These are phyloP conservation scores for Pantherophis vulpinus DNA, from an alignment of 2,797 vertebrate species.

Conservation along the genomic window DNA sequence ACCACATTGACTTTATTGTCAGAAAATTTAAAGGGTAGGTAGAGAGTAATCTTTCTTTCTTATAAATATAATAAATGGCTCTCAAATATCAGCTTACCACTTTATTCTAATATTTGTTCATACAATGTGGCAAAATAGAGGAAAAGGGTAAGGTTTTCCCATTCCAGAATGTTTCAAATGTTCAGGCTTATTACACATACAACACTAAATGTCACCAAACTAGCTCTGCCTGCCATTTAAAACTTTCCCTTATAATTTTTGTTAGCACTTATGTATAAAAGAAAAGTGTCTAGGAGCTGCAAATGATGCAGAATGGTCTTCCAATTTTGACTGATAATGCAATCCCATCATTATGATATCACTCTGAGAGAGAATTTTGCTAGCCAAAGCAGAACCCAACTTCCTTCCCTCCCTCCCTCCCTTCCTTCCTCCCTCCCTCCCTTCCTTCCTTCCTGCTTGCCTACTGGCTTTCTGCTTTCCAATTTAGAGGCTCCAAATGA, in stretches of 20 bases:
- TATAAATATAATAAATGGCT: neutral
- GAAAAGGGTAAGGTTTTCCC: neutral
- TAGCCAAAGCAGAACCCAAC: neutral
- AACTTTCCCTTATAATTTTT: neutral
- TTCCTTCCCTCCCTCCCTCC: too few relatives aligned
- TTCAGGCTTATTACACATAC: neutral
- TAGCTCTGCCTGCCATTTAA: neutral
- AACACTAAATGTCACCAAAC: neutral
- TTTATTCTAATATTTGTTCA: neutral
- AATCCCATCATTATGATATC: neutral
- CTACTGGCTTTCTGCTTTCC: neutral
- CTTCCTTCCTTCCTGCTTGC: fast-evolving
- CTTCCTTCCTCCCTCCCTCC: too few relatives aligned
- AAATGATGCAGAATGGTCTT: neutral
- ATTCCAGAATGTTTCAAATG: neutral
- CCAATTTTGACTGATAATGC: neutral
- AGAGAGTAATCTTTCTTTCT: neutral
- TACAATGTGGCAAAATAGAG: neutral
- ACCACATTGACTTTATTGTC: neutral
- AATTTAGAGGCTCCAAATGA: neutral
- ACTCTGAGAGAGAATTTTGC: neutral
- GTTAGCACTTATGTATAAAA: neutral
- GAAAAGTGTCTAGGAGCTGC: neutral
- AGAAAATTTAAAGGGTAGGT: neutral
- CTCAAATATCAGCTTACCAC: neutral